These are phyloP conservation scores for Dryomyza anilis DNA, from an alignment of 2,888 invertebrate species.

Conservation along the genomic window DNA sequence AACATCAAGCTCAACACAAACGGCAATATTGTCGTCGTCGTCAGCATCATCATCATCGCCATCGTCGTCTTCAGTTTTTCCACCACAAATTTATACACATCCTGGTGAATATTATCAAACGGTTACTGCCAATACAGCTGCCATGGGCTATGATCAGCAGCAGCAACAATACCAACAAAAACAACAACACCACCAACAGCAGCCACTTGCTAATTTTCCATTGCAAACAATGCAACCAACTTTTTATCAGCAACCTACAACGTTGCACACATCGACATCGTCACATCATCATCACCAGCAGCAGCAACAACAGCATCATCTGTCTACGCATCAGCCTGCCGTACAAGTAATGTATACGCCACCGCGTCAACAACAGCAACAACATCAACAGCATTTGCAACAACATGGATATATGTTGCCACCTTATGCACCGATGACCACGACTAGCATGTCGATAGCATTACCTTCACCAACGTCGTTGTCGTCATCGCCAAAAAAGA, in stretches of 20 bases:
- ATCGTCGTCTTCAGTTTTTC: too few relatives aligned
- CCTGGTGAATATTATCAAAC: constrained; percentile 4
- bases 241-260: constrained; percentile 32
- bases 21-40: constrained; percentile 40
- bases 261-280: too few relatives aligned
- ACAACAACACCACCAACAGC: constrained; percentile 16
- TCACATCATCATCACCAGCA: too few relatives aligned
- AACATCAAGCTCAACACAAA: too few relatives aligned
- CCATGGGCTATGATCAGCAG: not conserved
- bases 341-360: constrained; percentile 25
- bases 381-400: constrained; percentile 37
- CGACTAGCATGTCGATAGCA: constrained; percentile 25
- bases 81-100: constrained; percentile 21
- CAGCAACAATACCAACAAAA: constrained; percentile 12
- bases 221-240: constrained; percentile 30
- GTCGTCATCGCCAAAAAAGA: constrained; percentile 44
- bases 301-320: constrained; percentile 28
- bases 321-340: constrained; percentile 1
- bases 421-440: constrained; percentile 39
- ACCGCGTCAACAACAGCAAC: constrained; percentile 39
- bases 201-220: constrained; percentile 23
- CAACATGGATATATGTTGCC: constrained; percentile 25
- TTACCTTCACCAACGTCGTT: constrained; percentile 10
- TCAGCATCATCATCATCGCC: constrained; percentile 27
- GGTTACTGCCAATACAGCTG: constrained; percentile 16